phyloP scores from a whole-genome alignment of 2,888 invertebrate species.

The Tiliacea citrago region DNA sequence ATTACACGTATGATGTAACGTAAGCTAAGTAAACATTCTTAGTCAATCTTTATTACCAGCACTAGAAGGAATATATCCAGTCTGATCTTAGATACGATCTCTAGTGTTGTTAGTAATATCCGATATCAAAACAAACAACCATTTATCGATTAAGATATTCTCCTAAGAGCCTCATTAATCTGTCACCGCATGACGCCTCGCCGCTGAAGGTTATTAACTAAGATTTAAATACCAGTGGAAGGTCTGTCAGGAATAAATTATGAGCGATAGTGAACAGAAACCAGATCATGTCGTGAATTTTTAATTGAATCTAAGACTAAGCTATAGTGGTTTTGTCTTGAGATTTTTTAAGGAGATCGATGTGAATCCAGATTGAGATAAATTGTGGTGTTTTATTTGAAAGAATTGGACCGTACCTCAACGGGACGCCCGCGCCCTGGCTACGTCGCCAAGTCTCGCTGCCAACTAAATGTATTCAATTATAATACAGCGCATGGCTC shows the following conservation, averaged over 20 bases:
- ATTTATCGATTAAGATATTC: conserved; percentile 56
- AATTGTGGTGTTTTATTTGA: too few relatives aligned
- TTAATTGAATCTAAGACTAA: conserved; percentile 45
- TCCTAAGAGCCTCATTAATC: conserved; percentile 43
- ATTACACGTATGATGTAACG: too few relatives aligned
- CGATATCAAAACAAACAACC: conserved; percentile 31
- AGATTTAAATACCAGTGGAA: conserved; percentile 44
- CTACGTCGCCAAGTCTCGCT: too few relatives aligned
- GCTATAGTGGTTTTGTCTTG: not conserved
- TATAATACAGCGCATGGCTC: too few relatives aligned
- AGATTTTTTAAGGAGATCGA: conserved; percentile 9
- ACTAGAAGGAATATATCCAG: not conserved
- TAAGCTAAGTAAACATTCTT: too few relatives aligned
- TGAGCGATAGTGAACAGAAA: conserved; percentile 26
- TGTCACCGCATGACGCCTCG: conserved; percentile 57
- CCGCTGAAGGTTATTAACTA: conserved; percentile 42
- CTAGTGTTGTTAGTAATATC: conserved; percentile 11
- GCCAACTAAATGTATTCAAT: too few relatives aligned
- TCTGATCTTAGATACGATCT: conserved; percentile 2
- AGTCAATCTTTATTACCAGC: not conserved
- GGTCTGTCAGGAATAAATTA: conserved; percentile 42
- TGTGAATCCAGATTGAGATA: too few relatives aligned
- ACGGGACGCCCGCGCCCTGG: too few relatives aligned
- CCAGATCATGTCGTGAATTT: conserved; percentile 39
- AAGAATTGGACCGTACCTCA: not conserved